These are phyloP conservation scores for Columbina picui DNA, from an alignment of 2,113 vertebrate genomes.

Conservation along the genomic window DNA sequence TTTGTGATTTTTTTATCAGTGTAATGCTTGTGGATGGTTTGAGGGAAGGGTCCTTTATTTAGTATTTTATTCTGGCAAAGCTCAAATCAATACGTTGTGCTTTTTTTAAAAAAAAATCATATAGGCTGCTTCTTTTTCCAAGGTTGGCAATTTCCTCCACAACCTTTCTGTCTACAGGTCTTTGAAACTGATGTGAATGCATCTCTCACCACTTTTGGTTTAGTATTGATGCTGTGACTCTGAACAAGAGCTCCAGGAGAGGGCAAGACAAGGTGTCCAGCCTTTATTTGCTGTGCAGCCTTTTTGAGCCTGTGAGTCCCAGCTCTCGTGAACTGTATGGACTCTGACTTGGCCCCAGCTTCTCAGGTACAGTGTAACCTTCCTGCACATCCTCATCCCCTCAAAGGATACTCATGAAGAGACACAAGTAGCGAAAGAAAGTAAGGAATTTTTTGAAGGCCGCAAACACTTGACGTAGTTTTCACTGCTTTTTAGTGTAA, in stretches of 20 bases:
- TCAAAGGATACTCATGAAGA: background rate
- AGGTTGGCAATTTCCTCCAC: background rate
- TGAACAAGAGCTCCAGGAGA: background rate
- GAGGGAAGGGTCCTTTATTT: background rate
- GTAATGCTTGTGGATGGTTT: background rate
- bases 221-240: background rate
- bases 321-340: background rate
- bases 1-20: background rate
- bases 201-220: background rate
- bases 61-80: slow-evolving; percentile 51
- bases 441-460: background rate
- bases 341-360: background rate
- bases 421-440: background rate
- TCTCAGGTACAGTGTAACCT: background rate
- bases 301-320: background rate
- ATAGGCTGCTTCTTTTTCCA: background rate
- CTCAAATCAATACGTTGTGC: background rate
- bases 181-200: background rate
- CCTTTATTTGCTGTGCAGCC: background rate
- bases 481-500: background rate
- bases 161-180: background rate
- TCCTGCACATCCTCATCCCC: background rate
- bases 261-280: background rate
- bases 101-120: slow-evolving; percentile 7
- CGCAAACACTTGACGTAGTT: background rate